phyloP scores from a whole-genome alignment of 2,888 invertebrate species.

The Lithophane socia region DNA sequence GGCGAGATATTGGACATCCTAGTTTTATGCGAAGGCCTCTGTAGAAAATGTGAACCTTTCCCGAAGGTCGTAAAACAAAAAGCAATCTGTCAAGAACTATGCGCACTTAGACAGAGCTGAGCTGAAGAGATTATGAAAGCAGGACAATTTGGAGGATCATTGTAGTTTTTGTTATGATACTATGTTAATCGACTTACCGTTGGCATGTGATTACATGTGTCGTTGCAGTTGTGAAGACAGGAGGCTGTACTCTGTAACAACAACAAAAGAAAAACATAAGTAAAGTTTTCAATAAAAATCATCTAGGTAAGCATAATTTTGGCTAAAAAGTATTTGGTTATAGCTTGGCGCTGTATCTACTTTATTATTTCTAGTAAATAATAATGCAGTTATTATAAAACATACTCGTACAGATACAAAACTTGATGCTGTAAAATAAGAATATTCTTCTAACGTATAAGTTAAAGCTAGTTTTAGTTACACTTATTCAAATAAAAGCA shows the following conservation, averaged over 20 bases:
- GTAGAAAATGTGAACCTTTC: constrained; percentile 77
- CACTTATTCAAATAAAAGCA: neutral
- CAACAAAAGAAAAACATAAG: constrained; percentile 35
- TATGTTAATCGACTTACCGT: constrained; percentile 63
- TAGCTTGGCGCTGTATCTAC: neutral
- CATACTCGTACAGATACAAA: neutral
- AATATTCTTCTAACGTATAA: neutral
- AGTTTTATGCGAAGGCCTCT: constrained; percentile 83
- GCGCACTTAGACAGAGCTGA: constrained; percentile 64
- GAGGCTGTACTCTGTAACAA: constrained; percentile 69
- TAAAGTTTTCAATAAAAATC: neutral
- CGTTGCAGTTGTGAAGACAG: constrained; percentile 44
- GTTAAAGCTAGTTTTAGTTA: neutral
- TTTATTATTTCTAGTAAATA: neutral
- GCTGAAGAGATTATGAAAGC: constrained; percentile 43
- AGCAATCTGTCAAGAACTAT: constrained; percentile 80
- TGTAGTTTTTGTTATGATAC: neutral
- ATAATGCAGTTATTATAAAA: neutral
- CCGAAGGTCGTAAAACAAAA: constrained; percentile 82
- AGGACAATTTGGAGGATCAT: constrained; percentile 2
- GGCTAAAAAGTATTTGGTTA: constrained; percentile 9
- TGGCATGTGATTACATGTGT: constrained; percentile 61
- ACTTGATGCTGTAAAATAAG: neutral
- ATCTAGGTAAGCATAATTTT: neutral
- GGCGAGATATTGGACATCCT: constrained; percentile 85